Evolutionary conservation across 2,797 vertebrate species (phyloP).

Genomic region (Darevskia nairensis): DNA sequence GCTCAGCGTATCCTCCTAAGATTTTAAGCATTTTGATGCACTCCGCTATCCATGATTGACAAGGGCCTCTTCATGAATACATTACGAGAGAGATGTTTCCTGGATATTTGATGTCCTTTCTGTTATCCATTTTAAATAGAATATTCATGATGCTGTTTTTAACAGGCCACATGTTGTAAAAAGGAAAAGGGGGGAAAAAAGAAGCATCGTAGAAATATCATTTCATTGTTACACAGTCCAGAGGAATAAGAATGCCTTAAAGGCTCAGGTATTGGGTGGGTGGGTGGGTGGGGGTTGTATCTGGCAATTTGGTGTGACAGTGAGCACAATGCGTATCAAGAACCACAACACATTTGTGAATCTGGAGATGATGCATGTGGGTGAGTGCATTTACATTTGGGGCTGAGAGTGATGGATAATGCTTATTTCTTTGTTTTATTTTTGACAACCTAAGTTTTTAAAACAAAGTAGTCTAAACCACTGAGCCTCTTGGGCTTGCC

Average conservation of each 20-base stretch:
- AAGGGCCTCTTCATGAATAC: slow-evolving; percentile 69
- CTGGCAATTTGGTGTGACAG: slow-evolving; percentile 73
- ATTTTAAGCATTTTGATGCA: slow-evolving; percentile 63
- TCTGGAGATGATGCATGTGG: slow-evolving; percentile 30
- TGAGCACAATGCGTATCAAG: slow-evolving; percentile 66
- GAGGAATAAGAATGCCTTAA: slow-evolving; percentile 68
- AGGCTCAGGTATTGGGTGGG: slow-evolving; percentile 47
- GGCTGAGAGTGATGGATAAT: slow-evolving; percentile 6
- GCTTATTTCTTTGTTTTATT: background rate
- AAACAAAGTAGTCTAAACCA: background rate
- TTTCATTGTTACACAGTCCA: slow-evolving; percentile 66
- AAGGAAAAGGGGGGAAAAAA: slow-evolving; percentile 21
- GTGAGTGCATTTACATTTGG: slow-evolving; percentile 12
- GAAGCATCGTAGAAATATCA: slow-evolving; percentile 55
- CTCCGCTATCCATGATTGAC: slow-evolving; percentile 71
- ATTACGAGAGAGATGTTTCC: slow-evolving; percentile 60
- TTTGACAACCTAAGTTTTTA: background rate
- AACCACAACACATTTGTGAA: slow-evolving; percentile 24
- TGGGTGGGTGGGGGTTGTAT: slow-evolving; percentile 42
- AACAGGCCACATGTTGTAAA: slow-evolving; percentile 48
- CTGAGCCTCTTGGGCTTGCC: too few relatives aligned
- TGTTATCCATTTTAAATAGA: slow-evolving; percentile 73
- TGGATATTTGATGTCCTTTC: slow-evolving; percentile 71
- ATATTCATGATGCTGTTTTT: slow-evolving; percentile 76
- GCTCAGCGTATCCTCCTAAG: slow-evolving; percentile 60